These are phyloP conservation scores for Xiphophorus birchmanni DNA, from an alignment of 2,797 vertebrate genomes.

Conservation along the genomic window DNA sequence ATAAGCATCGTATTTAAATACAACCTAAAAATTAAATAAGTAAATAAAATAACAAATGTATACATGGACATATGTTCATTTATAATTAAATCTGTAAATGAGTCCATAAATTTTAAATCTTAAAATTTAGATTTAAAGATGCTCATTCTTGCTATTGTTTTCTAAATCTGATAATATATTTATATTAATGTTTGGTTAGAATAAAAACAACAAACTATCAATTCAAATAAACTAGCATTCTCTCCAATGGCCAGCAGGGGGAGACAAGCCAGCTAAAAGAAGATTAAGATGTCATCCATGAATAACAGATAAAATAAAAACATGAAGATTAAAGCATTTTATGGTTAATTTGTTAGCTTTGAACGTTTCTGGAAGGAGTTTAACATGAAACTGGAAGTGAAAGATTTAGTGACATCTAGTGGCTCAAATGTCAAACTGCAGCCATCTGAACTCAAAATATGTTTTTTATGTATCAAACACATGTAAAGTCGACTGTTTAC, in stretches of 20 bases:
- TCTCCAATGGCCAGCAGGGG: background rate
- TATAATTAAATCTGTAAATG: too few relatives aligned
- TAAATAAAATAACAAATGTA: too few relatives aligned
- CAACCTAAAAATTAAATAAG: too few relatives aligned
- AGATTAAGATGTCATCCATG: background rate
- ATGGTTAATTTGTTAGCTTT: background rate
- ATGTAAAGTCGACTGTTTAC: background rate
- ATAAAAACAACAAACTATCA: background rate
- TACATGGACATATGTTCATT: too few relatives aligned
- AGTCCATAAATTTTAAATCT: too few relatives aligned
- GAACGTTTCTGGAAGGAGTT: background rate
- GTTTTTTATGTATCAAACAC: background rate
- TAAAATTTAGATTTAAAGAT: too few relatives aligned
- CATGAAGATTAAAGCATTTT: background rate
- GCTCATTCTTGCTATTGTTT: background rate
- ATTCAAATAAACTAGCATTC: background rate
- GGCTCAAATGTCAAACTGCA: background rate
- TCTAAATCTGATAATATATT: background rate
- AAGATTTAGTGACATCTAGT: slow-evolving; percentile 1
- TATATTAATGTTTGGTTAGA: background rate
- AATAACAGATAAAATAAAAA: background rate
- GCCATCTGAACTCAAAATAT: background rate
- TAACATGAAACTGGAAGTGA: background rate
- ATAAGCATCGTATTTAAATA: too few relatives aligned
- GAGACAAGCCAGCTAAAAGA: background rate